phyloP scores from a whole-genome alignment of 92 coral and sea anemone species.

The Bergia sp. region DNA sequence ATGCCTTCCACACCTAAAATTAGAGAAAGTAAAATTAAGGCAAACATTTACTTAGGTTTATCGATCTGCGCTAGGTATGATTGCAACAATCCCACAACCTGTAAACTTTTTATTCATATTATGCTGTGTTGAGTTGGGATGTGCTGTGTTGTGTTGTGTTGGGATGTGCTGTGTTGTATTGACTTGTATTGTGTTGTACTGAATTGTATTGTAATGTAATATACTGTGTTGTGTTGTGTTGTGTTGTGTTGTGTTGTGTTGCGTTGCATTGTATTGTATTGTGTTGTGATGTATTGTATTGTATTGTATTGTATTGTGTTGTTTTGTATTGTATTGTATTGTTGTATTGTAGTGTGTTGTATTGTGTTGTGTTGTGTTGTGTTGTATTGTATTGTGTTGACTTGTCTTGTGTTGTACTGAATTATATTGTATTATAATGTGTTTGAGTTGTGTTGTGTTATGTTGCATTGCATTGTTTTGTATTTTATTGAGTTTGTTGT shows the following conservation, averaged over 20 bases:
- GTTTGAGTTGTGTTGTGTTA: neutral
- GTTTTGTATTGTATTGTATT: neutral
- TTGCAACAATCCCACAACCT: too few relatives aligned
- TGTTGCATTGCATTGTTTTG: neutral
- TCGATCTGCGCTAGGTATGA: neutral
- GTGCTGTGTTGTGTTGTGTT: neutral
- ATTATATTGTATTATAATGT: neutral
- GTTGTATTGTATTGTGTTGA: neutral
- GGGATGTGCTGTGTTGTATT: too few relatives aligned
- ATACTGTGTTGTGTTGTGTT: neutral
- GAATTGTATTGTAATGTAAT: neutral
- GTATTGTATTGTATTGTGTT: neutral
- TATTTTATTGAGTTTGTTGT: neutral
- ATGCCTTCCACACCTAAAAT: slow-evolving; percentile 61
- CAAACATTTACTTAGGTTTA: neutral
- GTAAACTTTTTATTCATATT: neutral
- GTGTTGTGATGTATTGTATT: neutral
- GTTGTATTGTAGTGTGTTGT: slow-evolving; percentile 7
- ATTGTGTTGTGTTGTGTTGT: slow-evolving; percentile 5
- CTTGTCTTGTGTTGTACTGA: neutral
- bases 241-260: neutral
- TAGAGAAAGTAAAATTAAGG: neutral
- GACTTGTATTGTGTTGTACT: neutral
- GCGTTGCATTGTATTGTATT: slow-evolving; percentile 20
- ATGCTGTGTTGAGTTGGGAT: neutral